Conservation (phyloP, 1,140 invertebrate genomes). For the Diachasmimorpha longicaudata region DNA sequence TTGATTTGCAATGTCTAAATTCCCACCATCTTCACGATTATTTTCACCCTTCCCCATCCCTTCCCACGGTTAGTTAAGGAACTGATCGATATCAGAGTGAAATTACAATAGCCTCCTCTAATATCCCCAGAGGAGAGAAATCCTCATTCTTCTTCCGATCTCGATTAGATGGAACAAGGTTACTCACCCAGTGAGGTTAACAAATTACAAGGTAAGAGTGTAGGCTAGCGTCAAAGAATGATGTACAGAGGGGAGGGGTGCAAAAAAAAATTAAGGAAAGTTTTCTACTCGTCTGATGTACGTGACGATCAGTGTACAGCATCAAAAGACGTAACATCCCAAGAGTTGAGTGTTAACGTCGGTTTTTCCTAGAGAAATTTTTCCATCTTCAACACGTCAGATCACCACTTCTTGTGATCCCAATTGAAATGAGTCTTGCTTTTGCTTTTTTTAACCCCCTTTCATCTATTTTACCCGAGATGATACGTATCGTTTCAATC, state of each 20-base stretch:
- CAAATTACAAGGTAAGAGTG: not conserved
- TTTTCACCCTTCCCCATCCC: not conserved
- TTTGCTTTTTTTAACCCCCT: not conserved
- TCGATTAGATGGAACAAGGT: not conserved
- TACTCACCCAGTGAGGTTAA: conserved; percentile 22
- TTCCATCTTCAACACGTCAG: not conserved
- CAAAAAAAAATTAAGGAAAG: not conserved
- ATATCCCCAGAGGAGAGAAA: not conserved
- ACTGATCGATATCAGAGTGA: not conserved
- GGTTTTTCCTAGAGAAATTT: not conserved
- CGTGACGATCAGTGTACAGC: not conserved
- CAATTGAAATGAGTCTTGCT: not conserved
- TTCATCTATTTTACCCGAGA: not conserved
- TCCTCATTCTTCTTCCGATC: conserved; percentile 36
- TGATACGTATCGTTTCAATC: not conserved
- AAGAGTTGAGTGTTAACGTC: not conserved
- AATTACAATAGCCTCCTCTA: not conserved
- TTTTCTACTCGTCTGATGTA: not conserved
- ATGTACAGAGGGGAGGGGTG: not conserved
- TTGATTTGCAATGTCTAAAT: not conserved
- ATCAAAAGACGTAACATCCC: not conserved
- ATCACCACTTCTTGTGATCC: not conserved
- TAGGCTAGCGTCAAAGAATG: not conserved
- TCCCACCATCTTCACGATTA: not conserved
- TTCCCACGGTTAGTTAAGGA: not conserved